Base-by-base conservation (phyloP, 1,140 invertebrate genomes). In the Meloidogyne floridensis region DNA sequence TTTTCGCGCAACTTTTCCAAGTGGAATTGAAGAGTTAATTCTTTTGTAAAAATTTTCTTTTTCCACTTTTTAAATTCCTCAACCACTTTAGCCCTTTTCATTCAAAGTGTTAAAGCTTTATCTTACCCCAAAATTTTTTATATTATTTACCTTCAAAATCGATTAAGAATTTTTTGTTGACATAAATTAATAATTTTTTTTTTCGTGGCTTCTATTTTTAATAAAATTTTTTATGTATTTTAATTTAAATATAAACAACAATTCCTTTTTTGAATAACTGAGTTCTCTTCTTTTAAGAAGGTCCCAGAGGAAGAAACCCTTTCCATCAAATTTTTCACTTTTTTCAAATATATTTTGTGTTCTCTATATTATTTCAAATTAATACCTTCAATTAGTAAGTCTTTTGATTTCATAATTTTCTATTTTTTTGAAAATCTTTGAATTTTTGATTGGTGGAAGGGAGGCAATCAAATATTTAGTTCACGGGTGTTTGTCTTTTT, bases 131-230 rank as follows among this genome's bases (percentile, higher is more conserved):
- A 65, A n/a, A 65, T 65, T 65, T 65, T 65, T 2, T 65, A 65
- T 47, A 47, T 47, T 65, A 65, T 65, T 65, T 65, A 65, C 59
- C 6, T 65, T 65, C 15, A 65, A 47, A 65, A 65, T 65, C 59
- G 59, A 65, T 65, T 15, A 65, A 65, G 5, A 7, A n/a, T n/a
- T n/a, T 65, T 59, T 15, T n/a, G 15, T 5, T n/a, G n/a, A 1
- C 32, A 32, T 18, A 11, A 6, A 8, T 6, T 47, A 47, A 47
- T 47, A 47, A 47, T 65, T 15, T n/a, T n/a, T 65, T 47, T 47
- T 65, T 65, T n/a, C 59, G n/a, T 65, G 59, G 59, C 59, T 65
- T 65, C 59, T 65, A n/a, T 65, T 65, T 65, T 65, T n/a, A 47
- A 47, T 47, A 47, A 47, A 65, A 59, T 13, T 59, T 15, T 59